Evolutionary conservation across 2,113 vertebrate species (phyloP), one percentile per base, ranked within the genome.

Genomic region (Prunella fulvescens): DNA sequence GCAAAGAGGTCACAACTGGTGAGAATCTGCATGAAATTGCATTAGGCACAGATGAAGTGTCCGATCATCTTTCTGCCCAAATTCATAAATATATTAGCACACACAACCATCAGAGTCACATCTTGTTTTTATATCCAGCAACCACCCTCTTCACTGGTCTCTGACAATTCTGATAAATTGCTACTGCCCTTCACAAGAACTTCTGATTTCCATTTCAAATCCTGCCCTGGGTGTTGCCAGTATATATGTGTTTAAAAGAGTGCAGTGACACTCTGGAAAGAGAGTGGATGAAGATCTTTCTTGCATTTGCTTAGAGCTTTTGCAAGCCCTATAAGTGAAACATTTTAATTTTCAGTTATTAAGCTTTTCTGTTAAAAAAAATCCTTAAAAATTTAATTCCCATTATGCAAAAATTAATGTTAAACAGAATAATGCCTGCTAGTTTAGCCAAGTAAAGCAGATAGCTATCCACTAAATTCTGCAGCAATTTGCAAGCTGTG

Each of bases 41-140:
- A 90, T 88, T 86, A 96, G 79, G 47, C 76, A 90, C 64, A 95
- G 87, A 90, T 86, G 91, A 96, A 95, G 51, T 70, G 47, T 58
- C 80, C 4, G 7, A 69, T 86, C 72, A 76, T 84, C 81, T 65
- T 87, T 69, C 76, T 74, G 42, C 42, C 58, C 82, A 94, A 71
- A 72, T 50, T 77, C 78, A 89, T 85, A 92, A 92, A 93, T 91
- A 56, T 81, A 79, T 85, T 90, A 92, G 39, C 67, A 92, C 64
- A 64, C 33, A 44, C 29, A 70, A n/a, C 29, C 8, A 3, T 40
- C 74, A 47, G 29, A 90, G 67, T 64, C 79, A 60, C 53, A 56
- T 94, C 81, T 60, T 80, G 86, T 80, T 90, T 91, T 88, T 56
- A 74, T 70, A 92, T 4, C 11, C n/a, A 60, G 47, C 39, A 88